Evolutionary conservation across 1,140 invertebrate genomes (phyloP), one percentile per base, ranked within the genome.

Genomic region (Leptinotarsa texana): DNA sequence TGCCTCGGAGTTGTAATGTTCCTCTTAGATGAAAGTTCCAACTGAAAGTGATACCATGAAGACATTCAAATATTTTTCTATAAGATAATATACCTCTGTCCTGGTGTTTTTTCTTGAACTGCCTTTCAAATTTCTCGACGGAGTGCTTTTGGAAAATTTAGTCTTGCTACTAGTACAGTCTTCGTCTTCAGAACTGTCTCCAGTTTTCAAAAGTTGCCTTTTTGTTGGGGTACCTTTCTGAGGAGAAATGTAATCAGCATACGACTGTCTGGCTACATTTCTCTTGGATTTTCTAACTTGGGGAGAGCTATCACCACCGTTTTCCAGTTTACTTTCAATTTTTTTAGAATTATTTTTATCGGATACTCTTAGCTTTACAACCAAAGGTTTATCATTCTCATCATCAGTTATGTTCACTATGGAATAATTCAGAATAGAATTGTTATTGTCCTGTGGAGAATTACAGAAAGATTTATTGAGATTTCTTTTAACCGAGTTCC

Each of bases 381-480:
- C 33, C 22, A 78, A 63, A 17, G 62, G 65, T 63, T 76, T 75
- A 15, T 70, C 67, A 22, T 70, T 62, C n/a, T 78, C 75, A 4
- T 78, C 74, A n/a, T 73, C 70, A 33, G 68, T 69, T 33, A 71
- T 15, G 15, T 66, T 70, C 13, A 75, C 51, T 61, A 76, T 76
- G 3, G 75, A 76, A 70, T 78, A 76, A 70, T 76, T 75, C 8
- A 78, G 48, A 27, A 78, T 65, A 13, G 69, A 71, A 27, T 71
- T 33, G 48, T 71, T 62, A 27, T 33, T 62, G 5, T 47, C 17
- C 3, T 22, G 22, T 15, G 69, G 24, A 2, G 49, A 71, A 61
- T 57, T 27, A 5, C 51, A 15, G 33, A 71, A 71, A 62, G 69
- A 71, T 61, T 71, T 61, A 24, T 71, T 71, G 13, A 71, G 22